Base-by-base conservation (phyloP, 2,888 invertebrate species). In the Marronus borbonicus region DNA sequence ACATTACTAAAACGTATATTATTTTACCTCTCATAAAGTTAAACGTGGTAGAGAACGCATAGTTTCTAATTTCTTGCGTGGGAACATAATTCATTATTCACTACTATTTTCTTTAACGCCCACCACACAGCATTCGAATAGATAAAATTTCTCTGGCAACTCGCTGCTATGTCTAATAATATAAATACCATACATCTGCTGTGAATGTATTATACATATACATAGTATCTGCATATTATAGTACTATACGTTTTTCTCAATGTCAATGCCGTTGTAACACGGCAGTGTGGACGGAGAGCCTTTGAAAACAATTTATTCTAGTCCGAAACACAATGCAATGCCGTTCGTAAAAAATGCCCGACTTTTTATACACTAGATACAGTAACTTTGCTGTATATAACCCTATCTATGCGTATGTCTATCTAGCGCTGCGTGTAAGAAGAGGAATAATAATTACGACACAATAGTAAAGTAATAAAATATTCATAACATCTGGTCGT, bases 21-120 rank as follows among this genome's bases (percentile, higher is more conserved):
- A 28, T 28, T 62, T 31, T 4, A 31, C 62, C 62, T 62, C 24
- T 31, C 50, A 68, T 50, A 68, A 49, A 50, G 28, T 14, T 50
- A 52, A 50, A 68, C 20, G 20, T 58, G 55, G 55, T 58, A 62
- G 50, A 68, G 72, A 44, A 44, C 55, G 70, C 36, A 49, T 28
- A 49, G n/a, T 55, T 60, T 39, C 20, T 60, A 60, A 74, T 74
- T 60, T 74, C 28, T 49, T n/a, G 76, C 66, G 76, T 76, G 76
- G 76, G 76, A 76, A 76, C 58, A 58, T 39, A 76, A 68, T 76
- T 76, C 76, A 76, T 76, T 76, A 76, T 76, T 76, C 68, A 66
- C 20, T 31, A 74, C 60, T 74, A 74, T 62, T 60, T 58, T 44
- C 60, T 60, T 20, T 24, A 20, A 76, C 76, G 76, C 76, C 65